Percentiles rank a stretch among this genome's conserved stretches.
Evolutionary conservation across 2,797 vertebrate genomes (phyloP).

Genomic region (Moxostoma hubbsi): DNA sequence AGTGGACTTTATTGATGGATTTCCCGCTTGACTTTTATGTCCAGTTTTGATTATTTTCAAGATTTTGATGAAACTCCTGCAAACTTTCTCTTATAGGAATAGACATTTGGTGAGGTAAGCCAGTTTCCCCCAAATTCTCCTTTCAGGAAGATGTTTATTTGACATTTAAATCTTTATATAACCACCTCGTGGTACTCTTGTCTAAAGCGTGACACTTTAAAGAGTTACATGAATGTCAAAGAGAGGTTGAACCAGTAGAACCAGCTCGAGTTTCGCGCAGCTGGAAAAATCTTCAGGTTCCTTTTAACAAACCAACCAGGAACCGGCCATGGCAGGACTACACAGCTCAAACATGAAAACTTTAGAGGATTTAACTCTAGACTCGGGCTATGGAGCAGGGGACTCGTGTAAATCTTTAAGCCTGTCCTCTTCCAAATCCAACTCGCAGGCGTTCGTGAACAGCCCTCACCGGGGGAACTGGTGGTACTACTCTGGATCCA

Average conservation of each 20-base stretch:
- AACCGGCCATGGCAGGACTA: constrained; percentile 84
- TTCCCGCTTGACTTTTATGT: neutral
- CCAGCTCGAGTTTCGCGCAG: constrained; percentile 70
- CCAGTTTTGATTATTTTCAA: neutral
- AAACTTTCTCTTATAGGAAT: neutral
- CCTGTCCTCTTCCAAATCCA: constrained; percentile 95
- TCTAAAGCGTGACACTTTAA: neutral
- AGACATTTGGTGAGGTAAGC: constrained; percentile 34
- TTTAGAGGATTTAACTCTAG: constrained; percentile 95
- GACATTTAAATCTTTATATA: constrained; percentile 2
- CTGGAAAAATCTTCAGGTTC: constrained; percentile 8
- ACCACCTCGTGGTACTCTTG: neutral
- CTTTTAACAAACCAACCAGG: constrained; percentile 13
- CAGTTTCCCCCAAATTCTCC: neutral
- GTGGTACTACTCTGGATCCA: constrained; percentile 97
- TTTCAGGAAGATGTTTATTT: neutral
- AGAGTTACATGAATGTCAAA: constrained; percentile 38
- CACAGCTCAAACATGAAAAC: constrained; percentile 85
- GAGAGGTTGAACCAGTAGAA: constrained; percentile 70
- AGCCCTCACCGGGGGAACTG: constrained; percentile 91
- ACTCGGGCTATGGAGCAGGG: constrained; percentile 97
- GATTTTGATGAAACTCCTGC: neutral
- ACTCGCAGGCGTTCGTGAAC: constrained; percentile 89
- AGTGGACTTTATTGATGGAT: constrained; percentile 20
- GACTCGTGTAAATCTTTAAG: constrained; percentile 97